These are phyloP conservation scores for Xenopus laevis DNA, from an alignment of 2,113 vertebrate species.

Conservation along the genomic window DNA sequence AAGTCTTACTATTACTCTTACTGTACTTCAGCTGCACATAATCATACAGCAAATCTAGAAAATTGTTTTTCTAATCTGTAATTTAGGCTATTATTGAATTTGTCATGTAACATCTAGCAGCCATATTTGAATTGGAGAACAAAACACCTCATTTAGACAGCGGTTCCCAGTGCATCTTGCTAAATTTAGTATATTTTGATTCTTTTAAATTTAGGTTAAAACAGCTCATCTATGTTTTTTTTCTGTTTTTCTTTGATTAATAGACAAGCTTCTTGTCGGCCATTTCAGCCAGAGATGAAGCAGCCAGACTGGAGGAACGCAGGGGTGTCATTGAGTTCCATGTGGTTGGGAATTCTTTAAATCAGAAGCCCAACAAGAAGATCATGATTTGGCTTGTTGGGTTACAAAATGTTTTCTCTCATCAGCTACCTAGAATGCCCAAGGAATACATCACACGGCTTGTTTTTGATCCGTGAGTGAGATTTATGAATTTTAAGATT, in stretches of 20 bases:
- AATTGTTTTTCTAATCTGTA: no score
- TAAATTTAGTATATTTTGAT: no score
- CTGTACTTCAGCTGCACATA: neutral
- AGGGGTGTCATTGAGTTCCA: conserved; percentile 96
- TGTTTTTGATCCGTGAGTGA: conserved; percentile 91
- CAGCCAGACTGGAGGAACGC: conserved; percentile 87
- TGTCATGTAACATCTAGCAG: no score
- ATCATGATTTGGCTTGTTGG: conserved; percentile 98
- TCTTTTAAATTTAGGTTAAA: neutral
- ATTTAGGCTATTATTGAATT: no score
- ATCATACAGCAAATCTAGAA: no score
- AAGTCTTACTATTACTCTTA: neutral
- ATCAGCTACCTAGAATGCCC: conserved; percentile 96
- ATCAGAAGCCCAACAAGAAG: conserved; percentile 95
- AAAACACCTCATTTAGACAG: no score
- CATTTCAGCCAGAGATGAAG: conserved; percentile 91
- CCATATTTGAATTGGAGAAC: no score
- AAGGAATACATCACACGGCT: conserved; percentile 97
- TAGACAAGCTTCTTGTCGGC: conserved; percentile 92
- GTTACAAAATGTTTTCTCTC: conserved; percentile 96
- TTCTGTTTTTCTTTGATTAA: no score
- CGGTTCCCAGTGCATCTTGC: no score
- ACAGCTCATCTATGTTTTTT: neutral
- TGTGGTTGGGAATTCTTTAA: conserved; percentile 91
- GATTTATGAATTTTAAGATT: no score